These are phyloP conservation scores for Campoplex capitator DNA, from an alignment of 2,888 invertebrate genomes.

Conservation along the genomic window DNA sequence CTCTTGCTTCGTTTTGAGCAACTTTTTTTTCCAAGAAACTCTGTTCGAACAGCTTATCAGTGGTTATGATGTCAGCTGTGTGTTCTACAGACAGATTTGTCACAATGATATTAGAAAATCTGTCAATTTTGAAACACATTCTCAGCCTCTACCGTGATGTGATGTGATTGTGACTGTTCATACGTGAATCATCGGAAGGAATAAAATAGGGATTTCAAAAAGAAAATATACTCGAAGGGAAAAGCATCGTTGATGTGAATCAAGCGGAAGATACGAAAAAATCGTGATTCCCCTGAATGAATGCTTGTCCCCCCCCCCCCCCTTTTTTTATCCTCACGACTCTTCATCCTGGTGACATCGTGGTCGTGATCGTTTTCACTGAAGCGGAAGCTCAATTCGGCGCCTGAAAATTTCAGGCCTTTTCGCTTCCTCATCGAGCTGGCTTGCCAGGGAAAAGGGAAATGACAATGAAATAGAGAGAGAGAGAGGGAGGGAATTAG, in stretches of 20 bases:
- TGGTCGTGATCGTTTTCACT: constrained; percentile 73
- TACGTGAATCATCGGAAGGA: not conserved
- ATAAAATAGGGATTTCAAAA: not conserved
- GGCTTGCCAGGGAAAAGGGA: not conserved
- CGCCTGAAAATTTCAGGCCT: constrained; percentile 68
- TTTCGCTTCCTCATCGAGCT: not conserved
- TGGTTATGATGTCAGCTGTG: not conserved
- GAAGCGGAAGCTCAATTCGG: constrained; percentile 82
- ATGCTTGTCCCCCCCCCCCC: not conserved
- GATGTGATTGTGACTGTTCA: not conserved
- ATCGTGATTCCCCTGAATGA: not conserved
- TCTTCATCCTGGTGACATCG: constrained; percentile 67
- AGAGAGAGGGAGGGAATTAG: not conserved
- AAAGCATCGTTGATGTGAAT: not conserved
- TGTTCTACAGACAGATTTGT: not conserved
- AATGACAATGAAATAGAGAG: not conserved
- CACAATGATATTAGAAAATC: not conserved
- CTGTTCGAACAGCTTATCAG: not conserved
- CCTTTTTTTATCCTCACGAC: not conserved
- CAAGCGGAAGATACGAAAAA: not conserved
- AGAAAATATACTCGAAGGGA: not conserved
- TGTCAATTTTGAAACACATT: not conserved
- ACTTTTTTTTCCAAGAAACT: not conserved
- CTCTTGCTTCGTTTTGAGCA: not conserved
- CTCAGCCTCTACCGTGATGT: not conserved